phyloP scores from a whole-genome alignment of 1,140 invertebrate species.

The Bombus haemorrhoidalis region DNA sequence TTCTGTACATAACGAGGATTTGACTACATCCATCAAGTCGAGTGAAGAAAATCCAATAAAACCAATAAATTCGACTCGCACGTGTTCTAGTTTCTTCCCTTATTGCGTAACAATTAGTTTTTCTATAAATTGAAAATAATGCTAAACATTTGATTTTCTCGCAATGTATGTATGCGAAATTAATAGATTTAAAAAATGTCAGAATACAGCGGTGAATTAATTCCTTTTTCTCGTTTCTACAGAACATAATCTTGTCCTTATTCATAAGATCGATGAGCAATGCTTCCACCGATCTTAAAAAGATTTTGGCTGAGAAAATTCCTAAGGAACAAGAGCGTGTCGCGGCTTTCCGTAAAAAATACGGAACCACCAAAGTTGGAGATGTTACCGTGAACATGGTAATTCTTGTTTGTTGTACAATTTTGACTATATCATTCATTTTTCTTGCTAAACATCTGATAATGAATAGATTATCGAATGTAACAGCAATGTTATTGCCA shows the following conservation, averaged over 20 bases:
- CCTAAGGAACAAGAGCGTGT: slow-evolving; percentile 95
- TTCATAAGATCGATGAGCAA: slow-evolving; percentile 80
- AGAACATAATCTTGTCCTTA: slow-evolving; percentile 81
- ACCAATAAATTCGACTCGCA: not conserved
- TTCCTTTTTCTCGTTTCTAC: slow-evolving; percentile 25
- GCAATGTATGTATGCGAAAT: not conserved
- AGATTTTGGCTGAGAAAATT: slow-evolving; percentile 93
- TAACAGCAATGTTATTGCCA: not conserved
- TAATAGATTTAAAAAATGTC: not conserved
- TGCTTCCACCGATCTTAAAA: slow-evolving; percentile 91
- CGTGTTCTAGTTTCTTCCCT: not conserved
- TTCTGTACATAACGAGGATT: not conserved
- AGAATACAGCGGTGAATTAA: not conserved
- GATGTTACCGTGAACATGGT: slow-evolving; percentile 98
- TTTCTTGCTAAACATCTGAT: not conserved
- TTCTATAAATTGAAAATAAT: not conserved
- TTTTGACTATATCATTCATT: not conserved
- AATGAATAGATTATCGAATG: not conserved
- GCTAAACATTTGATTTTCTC: not conserved
- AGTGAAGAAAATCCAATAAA: not conserved
- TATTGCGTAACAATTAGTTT: not conserved
- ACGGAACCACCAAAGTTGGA: slow-evolving; percentile 95
- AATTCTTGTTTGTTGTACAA: slow-evolving; percentile 38
- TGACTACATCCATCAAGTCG: not conserved
- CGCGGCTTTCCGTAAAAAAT: slow-evolving; percentile 93